These are phyloP conservation scores for Galbula dea DNA, from an alignment of 2,113 vertebrate genomes.

Conservation along the genomic window DNA sequence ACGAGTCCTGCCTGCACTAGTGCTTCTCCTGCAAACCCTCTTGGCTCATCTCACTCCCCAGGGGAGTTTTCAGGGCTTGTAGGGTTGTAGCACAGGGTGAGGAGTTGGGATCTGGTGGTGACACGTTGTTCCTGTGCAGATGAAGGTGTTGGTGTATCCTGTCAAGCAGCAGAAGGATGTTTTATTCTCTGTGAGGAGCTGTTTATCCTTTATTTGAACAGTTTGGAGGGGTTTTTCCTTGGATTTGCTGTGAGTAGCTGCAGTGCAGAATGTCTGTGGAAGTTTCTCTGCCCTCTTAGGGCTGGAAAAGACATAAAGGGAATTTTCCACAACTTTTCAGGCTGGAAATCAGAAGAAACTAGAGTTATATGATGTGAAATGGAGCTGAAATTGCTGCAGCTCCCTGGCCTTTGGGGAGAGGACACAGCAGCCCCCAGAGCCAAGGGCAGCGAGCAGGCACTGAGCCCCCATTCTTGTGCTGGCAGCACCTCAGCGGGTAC, in stretches of 20 bases:
- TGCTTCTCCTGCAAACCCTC: neutral
- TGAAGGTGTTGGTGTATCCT: neutral
- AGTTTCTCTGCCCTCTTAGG: neutral
- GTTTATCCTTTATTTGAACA: neutral
- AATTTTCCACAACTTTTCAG: neutral
- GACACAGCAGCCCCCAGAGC: neutral
- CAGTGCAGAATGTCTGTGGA: neutral
- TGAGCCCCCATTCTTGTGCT: neutral
- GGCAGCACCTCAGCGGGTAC: accelerated
- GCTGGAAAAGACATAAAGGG: neutral
- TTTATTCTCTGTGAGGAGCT: neutral
- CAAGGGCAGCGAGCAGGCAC: accelerated
- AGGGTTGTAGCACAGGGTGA: accelerated
- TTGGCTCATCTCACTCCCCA: neutral
- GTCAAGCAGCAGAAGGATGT: neutral
- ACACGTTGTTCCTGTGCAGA: neutral
- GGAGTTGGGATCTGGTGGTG: neutral
- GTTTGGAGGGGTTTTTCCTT: accelerated
- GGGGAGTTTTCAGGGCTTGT: neutral
- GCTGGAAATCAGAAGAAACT: neutral
- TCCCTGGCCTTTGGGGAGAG: neutral
- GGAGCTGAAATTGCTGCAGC: neutral
- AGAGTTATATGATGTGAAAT: neutral
- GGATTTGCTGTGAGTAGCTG: neutral
- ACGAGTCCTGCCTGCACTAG: neutral